Evolutionary conservation across 2,797 vertebrate species (phyloP), one percentile per base, ranked within the genome.

Genomic region (Typhlichthys subterraneus): DNA sequence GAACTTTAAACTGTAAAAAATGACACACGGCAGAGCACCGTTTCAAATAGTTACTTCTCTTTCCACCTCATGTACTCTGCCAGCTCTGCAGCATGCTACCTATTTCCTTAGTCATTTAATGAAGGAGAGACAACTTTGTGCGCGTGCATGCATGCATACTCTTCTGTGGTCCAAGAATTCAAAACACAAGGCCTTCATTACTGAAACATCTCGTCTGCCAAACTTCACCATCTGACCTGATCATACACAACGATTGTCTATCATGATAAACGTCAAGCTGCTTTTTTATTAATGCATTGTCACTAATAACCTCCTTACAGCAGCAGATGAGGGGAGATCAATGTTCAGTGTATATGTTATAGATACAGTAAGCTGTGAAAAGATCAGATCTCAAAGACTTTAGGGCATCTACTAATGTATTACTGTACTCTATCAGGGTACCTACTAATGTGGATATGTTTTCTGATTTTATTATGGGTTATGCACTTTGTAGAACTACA

Each of bases 111-210:
- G 51, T 29, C 45, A 15, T 13, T 17, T 29, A 23, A 17, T 1
- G 11, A 23, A 23, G 23, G 23, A 23, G 23, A 23, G 23, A 23
- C 23, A 23, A 23, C 23, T 23, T 10, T 4, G 8, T 12, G 14
- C 19, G 4, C 11, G 51, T 11, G 14, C 19, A 17, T 11, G 17
- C 13, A 29, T 13, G 19, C 14, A 29, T 33, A 29, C 49, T 9
- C 10, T 45, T 48, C 53, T 54, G 63, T 52, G 17, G 45, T 38
- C 17, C 11, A 14, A 12, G 57, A 69, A 69, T 68, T 67, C 67
- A 23, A 56, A 19, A 53, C 50, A 47, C 33, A 80, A 78, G 69
- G 63, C 65, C 6, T 33, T 83, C 55, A 77, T 85, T 79, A 79
- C 10, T 0, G 38, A 73, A 80, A 57, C 65, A 62, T 70, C 47